Conservation (phyloP, 1,140 invertebrate genomes). For the Drosophila pseudoananassae region DNA sequence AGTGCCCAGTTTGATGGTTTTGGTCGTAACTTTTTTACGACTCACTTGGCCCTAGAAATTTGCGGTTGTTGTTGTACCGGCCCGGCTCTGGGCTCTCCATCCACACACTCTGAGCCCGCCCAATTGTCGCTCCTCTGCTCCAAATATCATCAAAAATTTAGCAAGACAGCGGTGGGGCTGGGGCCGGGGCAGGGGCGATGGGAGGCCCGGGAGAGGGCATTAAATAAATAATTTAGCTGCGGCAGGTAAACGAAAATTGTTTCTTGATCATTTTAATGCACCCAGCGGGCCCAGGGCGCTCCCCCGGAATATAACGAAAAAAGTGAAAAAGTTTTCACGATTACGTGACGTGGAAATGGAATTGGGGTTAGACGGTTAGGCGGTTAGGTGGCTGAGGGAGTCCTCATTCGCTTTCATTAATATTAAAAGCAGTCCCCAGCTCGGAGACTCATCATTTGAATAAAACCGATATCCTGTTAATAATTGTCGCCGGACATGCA, state of each 20-base stretch:
- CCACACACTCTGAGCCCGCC: conserved; percentile 46
- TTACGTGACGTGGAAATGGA: conserved; percentile 69
- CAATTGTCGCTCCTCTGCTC: conserved; percentile 54
- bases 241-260: conserved; percentile 82
- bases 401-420: conserved; percentile 64
- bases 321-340: conserved; percentile 70
- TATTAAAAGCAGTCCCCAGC: conserved; percentile 63
- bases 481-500: conserved; percentile 82
- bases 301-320: conserved; percentile 6
- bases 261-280: conserved; percentile 83
- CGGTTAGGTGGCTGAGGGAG: conserved; percentile 5
- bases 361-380: conserved; percentile 34
- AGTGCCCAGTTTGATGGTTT: conserved; percentile 44
- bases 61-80: conserved; percentile 46
- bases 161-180: conserved; percentile 43
- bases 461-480: conserved; percentile 80
- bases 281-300: conserved; percentile 62
- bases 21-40: conserved; percentile 49
- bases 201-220: conserved; percentile 36
- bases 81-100: conserved; percentile 4
- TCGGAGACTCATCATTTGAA: conserved; percentile 72
- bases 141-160: conserved; percentile 74
- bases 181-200: conserved; percentile 30
- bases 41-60: conserved; percentile 63
- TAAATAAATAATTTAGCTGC: conserved; percentile 76